These are phyloP conservation scores for Drosophila differens DNA, from an alignment of 2,888 invertebrate genomes.

Conservation along the genomic window DNA sequence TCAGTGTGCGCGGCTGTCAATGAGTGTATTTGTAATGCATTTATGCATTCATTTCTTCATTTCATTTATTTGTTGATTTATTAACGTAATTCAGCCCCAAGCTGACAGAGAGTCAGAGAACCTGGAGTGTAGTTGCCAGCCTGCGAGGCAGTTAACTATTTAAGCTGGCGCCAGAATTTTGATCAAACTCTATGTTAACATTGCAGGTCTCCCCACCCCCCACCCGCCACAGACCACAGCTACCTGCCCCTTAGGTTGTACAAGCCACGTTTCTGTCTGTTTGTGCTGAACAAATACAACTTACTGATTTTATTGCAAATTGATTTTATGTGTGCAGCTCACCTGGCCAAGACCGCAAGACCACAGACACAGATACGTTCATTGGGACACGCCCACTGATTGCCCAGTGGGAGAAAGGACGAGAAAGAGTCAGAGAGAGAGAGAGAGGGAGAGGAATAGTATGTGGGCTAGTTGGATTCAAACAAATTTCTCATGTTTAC, in stretches of 20 bases:
- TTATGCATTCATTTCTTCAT: conserved; percentile 53
- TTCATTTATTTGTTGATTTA: conserved; percentile 67
- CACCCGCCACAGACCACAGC: background rate
- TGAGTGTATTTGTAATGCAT: conserved; percentile 57
- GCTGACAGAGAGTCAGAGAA: background rate
- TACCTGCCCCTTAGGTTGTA: background rate
- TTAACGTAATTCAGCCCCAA: conserved; percentile 27
- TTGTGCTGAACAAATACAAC: conserved; percentile 75
- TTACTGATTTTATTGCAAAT: conserved; percentile 80
- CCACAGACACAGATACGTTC: conserved; percentile 40
- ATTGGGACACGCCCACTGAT: conserved; percentile 53
- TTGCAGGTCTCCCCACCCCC: background rate
- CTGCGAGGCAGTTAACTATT: conserved; percentile 17
- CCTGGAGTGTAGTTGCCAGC: conserved; percentile 23
- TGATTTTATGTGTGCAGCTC: conserved; percentile 78
- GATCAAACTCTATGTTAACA: conserved; percentile 36
- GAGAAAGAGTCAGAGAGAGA: background rate
- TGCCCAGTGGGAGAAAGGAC: conserved; percentile 27
- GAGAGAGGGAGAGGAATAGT: background rate
- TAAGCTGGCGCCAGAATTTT: conserved; percentile 21
- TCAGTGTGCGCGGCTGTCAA: conserved; percentile 37
- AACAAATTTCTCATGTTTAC: conserved; percentile 81
- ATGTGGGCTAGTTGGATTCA: conserved; percentile 62
- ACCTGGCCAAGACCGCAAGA: conserved; percentile 50
- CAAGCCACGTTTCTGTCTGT: conserved; percentile 46